Base-by-base conservation (phyloP, 2,113 vertebrate genomes). In the Dasyprocta punctata region DNA sequence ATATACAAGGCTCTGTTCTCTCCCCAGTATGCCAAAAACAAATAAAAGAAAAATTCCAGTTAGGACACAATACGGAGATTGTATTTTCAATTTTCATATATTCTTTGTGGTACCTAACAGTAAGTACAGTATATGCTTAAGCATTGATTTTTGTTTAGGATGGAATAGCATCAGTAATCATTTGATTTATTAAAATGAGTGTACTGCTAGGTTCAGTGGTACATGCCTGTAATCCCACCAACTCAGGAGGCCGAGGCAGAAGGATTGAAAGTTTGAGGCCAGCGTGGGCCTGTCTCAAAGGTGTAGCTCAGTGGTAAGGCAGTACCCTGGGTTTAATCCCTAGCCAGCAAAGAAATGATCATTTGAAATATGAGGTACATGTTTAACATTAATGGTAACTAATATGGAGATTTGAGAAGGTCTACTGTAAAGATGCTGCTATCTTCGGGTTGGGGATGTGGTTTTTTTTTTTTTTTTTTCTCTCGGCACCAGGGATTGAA, bases 281-380 rank as follows among this genome's bases (percentile, higher is more conserved):
- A 33, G 44, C 17, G 30, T 77, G 26, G 44, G 73, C 47, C 22
- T 49, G 28, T 78, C 75, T 49, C 75, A 78, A 49, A 49, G 41
- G 44, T 19, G 12, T 49, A 78, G 75, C 75, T 78, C 28, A 78
- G 44, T 78, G 44, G 28, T 49, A 78, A 47, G 75, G 47, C 20
- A 78, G 44, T 52, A 44, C 47, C 47, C 28, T 33, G 28, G 75
- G 14, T 78, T 75, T 52, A 52, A 78, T 33, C 28, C 16, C 47
- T 33, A 49, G 47, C 49, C 44, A 52, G 14, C 75, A 33, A 52
- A 78, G 3, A 78, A 26, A 30, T 28, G n/a, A 58, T 12, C 22
- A 26, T 60, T 93, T 95, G 83, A 95, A 80, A 77, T 88, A 92
- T n/a, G 81, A 75, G 22, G 90, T 77, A 38, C 28, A 41, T 63